Conservation (phyloP, 2,797 vertebrate genomes). For the Oceanodroma leucorhoa region DNA sequence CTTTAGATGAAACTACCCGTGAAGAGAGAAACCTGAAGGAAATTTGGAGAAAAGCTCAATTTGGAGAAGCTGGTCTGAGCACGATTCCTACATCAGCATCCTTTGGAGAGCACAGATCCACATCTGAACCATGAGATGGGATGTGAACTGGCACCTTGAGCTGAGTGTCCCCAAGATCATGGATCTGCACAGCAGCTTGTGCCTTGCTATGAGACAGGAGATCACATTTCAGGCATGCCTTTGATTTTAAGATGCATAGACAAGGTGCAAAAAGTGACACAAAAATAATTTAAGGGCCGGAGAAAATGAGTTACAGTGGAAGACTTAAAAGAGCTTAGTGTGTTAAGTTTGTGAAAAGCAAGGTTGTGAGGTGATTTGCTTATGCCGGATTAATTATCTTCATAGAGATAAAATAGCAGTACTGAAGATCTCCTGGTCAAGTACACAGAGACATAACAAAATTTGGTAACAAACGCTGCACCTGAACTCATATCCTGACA, state of each 20-base stretch:
- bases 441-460: neutral
- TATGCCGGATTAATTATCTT: neutral
- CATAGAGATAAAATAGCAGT: neutral
- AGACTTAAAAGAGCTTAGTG: neutral
- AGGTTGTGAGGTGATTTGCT: neutral
- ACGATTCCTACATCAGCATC: neutral
- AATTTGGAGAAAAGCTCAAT: neutral
- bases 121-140: neutral
- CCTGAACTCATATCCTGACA: neutral
- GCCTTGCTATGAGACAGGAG: neutral
- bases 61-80: neutral
- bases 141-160: neutral
- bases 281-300: neutral
- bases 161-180: neutral
- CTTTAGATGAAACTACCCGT: neutral
- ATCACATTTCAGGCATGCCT: neutral
- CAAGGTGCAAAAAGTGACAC: neutral
- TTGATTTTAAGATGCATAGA: neutral
- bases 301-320: neutral
- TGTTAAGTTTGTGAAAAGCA: neutral
- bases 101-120: neutral
- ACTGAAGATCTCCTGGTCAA: neutral
- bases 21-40: neutral
- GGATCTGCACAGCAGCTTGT: neutral
- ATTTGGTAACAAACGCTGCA: neutral